These are phyloP conservation scores for Galeruca laticollis DNA, from an alignment of 2,888 invertebrate species.

Conservation along the genomic window DNA sequence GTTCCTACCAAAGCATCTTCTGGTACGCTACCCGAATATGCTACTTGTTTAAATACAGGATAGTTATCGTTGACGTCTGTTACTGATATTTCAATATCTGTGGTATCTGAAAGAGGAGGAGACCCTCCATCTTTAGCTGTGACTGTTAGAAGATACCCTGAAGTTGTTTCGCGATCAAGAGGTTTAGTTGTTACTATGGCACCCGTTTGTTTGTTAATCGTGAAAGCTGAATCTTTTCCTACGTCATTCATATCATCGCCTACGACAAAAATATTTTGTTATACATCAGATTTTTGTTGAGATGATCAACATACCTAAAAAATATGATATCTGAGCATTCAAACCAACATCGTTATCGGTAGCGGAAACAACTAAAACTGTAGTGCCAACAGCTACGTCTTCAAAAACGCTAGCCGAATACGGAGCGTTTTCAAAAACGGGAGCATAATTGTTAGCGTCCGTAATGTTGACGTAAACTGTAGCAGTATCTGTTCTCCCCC, in stretches of 20 bases:
- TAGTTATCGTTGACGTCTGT: conserved; percentile 97
- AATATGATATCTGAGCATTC: conserved; percentile 90
- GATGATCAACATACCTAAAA: conserved; percentile 63
- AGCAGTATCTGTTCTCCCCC: conserved; percentile 88
- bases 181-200: conserved; percentile 88
- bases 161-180: conserved; percentile 86
- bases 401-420: conserved; percentile 93
- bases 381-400: conserved; percentile 91
- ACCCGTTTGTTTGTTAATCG: conserved; percentile 93
- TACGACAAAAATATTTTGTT: background rate
- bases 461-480: conserved; percentile 93
- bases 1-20: conserved; percentile 88
- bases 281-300: background rate
- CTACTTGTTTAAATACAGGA: conserved; percentile 85
- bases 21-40: conserved; percentile 85
- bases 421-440: conserved; percentile 93
- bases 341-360: conserved; percentile 95
- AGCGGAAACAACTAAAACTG: conserved; percentile 91
- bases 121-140: conserved; percentile 94
- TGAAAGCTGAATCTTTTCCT: conserved; percentile 78
- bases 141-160: conserved; percentile 88
- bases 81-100: conserved; percentile 94
- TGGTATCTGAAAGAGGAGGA: conserved; percentile 91
- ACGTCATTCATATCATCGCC: conserved; percentile 75
- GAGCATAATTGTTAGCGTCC: conserved; percentile 94